Base-by-base conservation (phyloP, 1,140 invertebrate genomes). In the Orius insidiosus region DNA sequence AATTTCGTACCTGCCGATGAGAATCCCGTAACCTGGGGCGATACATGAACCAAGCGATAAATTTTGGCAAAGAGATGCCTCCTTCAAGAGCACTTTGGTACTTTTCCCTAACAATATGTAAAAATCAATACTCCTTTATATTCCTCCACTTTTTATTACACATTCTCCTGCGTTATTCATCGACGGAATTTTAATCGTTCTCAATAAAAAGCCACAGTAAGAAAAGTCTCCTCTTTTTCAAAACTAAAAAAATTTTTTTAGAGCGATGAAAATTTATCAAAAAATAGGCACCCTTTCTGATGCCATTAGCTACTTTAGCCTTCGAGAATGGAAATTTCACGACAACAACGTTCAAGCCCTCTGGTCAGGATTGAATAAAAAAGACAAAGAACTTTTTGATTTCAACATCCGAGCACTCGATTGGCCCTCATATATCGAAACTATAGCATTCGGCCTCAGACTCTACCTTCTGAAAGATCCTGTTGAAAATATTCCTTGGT, bases 241-340 rank as follows among this genome's bases (percentile, higher is more conserved):
- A 24, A 24, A 7, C 7, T 36, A 3, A 4, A 11, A 46, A 4
- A 4, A 36, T 48, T 48, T 38, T 66, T 63, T 8, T 60, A 85
- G 80, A 60, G 69, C 85, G 67, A 65, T 75, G 34, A 72, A 74
- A 56, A 72, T 80, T 9, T 84, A 85, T 54, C 66, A 67, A 16
- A 81, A 80, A 59, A 72, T 87, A 35, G 68, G 76, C 46, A 76
- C 79, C 56, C 76, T 83, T 43, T 70, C 75, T n/a, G 64, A 66
- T 13, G 72, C 75, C 3, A 63, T 85, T n/a, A 69, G 76, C 34
- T 85, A 76, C 58, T 87, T 87, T 57, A 72, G 74, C 13, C 65
- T 68, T 0, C 64, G 72, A 39, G 63, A 78, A 53, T 87, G 82
- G 74, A 67, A 69, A 31, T 85, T 85, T 54, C 60, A 69, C 13